Evolutionary conservation across 2,888 invertebrate genomes (phyloP), one percentile per base, ranked within the genome.

Genomic region (Drosophila silvestris): DNA sequence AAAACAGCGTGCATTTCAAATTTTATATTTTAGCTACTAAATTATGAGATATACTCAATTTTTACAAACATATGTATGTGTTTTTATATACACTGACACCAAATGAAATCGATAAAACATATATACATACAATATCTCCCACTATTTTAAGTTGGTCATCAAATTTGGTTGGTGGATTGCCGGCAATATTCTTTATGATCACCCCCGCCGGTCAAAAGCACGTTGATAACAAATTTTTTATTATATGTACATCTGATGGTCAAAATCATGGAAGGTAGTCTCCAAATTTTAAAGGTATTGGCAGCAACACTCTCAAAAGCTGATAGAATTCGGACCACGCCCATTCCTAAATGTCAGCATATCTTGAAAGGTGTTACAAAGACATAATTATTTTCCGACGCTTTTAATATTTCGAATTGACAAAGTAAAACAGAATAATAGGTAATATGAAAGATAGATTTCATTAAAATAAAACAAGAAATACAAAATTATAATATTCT

Each of bases 21-120:
- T 69, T 44, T 58, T 14, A 69, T 58, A 71, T 53, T 70, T 70
- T 62, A 62, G 52, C 32, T 60, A 39, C 53, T 53, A 39, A 53
- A 70, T 44, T 37, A 35, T 65, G 22, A 52, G 14, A 16, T 51
- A 9, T 10, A 47, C 9, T n/a, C 16, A 52, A 52, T 12, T n/a
- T 44, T 16, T 19, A 54, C 2, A 26, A 28, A 37, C 28, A 28
- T 28, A 12, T 33, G 5, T 30, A 37, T 2, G 14, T 47, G 47
- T 47, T 7, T 26, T 26, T 22, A 22, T 22, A 44, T 47, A 26
- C 47, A 41, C 16, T 47, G 7, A 22, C 22, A 22, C 14, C 14
- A 22, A 7, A 47, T 6, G 44, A 44, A 44, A 44, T n/a, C 39
- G 19, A 41, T 28, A 16, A 56, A 12, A 32, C 19, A 19, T 28